Evolutionary conservation across 2,888 invertebrate species (phyloP), one percentile per base, ranked within the genome.

Genomic region (Coelogynopora nodosa): DNA sequence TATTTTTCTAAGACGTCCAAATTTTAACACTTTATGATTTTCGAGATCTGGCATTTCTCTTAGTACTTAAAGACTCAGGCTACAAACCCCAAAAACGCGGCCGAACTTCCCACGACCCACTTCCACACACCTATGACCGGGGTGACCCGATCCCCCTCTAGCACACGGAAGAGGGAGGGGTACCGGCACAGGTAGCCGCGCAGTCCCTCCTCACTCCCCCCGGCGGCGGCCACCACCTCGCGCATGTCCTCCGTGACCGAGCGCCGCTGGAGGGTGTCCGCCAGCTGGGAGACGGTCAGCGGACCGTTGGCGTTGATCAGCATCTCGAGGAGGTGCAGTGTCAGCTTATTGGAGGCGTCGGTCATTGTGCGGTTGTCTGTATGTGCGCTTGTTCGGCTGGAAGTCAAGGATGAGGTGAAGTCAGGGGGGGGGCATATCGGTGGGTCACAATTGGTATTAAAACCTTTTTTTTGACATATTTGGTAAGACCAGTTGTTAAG

Each of bases 261-360:
- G 90, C 98, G 98, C 18, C 23, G 18, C 23, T 74, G 5, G 93
- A 99, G 99, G 93, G 98, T 97, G 93, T 98, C 98, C 92, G 97
- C 97, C 90, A 99, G 94, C 93, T 99, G 98, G 93, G 97, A 97
- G 90, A 98, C 94, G 89, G 97, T 97, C 92, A 98, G 94, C 89
- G 97, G 96, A 92, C 96, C 96, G 83, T 90, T 90, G 93, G 97
- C 97, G 93, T 98, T 97, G 94, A 99, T 94, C 90, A 99, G 94
- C 91, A 97, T 95, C 93, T 99, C 99, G 92, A 98, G 95, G 93
- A 99, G 98, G 94, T 99, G 99, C 91, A 99, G 94, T n/a, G 88
- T 84, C n/a, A 87, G 27, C 23, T 74, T 74, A 26, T 74, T 74
- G 10, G 74, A 74, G 74, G 49, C 49, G 49, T 49, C 49, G 5